Evolutionary conservation across 2,888 invertebrate species (phyloP), one percentile per base, ranked within the genome.

Genomic region (Andrena trimmerana): DNA sequence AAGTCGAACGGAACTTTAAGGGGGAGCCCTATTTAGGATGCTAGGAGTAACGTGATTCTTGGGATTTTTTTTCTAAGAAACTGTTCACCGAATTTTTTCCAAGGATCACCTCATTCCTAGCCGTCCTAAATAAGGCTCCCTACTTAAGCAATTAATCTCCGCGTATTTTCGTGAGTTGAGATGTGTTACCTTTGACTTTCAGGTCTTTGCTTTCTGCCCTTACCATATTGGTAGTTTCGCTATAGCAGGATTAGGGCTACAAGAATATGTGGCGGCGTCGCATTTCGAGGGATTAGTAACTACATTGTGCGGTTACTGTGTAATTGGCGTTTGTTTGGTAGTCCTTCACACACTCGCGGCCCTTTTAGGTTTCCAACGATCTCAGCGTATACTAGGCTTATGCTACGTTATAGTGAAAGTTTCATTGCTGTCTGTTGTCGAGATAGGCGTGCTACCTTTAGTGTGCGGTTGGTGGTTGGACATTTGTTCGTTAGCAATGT

Each of bases 391-490:
- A n/a, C 94, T 99, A 59, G 99, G 99, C 6, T 96, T 99, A 85
- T 98, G 98, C 92, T 98, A 98, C 92, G 97, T 98, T 57, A 97
- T 98, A 59, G 97, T 98, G 0, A 96, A 98, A 94, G 99, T 99
- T 5, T 99, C 99, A 0, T 95, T 99, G 83, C 95, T 99, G 33
- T 98, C 99, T 4, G 98, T 99, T 52, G 97, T 99, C 33, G 99
- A 99, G 95, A 98, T 99, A 82, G 99, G 99, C 2, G 97, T 99
- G 0, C 96, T 99, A 90, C 99, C 99, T 0, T 95, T 99, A 5
- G 97, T 99, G 24, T 99, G 99, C 92, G 99, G 99, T 8, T 99
- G 99, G 98, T 99, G 99, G 99, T 95, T 99, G 80, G 99, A 99
- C 93, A 97, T 99, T 77, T 99, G 99, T 93, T 99, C 99, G 0